Evolutionary conservation across 2,888 invertebrate genomes (phyloP), one percentile per base, ranked within the genome.

Genomic region (Sturmia bella): DNA sequence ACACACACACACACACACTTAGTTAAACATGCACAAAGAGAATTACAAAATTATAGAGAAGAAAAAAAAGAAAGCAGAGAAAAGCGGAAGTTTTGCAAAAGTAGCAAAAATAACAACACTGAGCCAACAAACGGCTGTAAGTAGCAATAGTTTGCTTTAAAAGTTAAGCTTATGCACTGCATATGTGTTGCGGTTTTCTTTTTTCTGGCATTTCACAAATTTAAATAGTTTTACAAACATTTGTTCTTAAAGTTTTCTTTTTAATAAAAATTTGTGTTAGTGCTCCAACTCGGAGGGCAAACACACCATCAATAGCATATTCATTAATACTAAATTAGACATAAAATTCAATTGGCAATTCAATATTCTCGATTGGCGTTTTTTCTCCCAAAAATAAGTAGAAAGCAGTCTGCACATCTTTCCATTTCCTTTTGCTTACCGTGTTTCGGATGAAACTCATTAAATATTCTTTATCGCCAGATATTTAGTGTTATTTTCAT

Each of bases 151-250:
- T 70, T 82, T 82, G 21, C 48, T 61, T 63, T 61, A 70, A 78
- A 78, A 82, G 64, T 82, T 82, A 82, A 82, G 70, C 82, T 82
- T 82, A 75, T 82, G 78, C 61, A 74, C 64, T 78, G 82, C 82
- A 82, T 82, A 78, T 82, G 79, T 80, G 75, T 52, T 76, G 73
- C 64, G 79, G 70, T 63, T 24, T 39, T 45, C 39, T 50, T 41
- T 9, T 45, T 32, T 3, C 9, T 32, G 5, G 7, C 7, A 7
- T 32, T 32, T 15, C 7, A n/a, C 32, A 54, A 24, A 27, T 27
- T 54, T 41, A 63, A 63, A 54, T 73, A 61, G 54, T 45, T 54
- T 5, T 15, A 50, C 0, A 27, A 61, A 24, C 37, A 19, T 21
- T 45, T 2, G 37, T 24, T 37, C 39, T 54, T 64, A 43, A 56